Conservation (phyloP, 2,113 vertebrate genomes). For the Leptobrachium ailaonicum region DNA sequence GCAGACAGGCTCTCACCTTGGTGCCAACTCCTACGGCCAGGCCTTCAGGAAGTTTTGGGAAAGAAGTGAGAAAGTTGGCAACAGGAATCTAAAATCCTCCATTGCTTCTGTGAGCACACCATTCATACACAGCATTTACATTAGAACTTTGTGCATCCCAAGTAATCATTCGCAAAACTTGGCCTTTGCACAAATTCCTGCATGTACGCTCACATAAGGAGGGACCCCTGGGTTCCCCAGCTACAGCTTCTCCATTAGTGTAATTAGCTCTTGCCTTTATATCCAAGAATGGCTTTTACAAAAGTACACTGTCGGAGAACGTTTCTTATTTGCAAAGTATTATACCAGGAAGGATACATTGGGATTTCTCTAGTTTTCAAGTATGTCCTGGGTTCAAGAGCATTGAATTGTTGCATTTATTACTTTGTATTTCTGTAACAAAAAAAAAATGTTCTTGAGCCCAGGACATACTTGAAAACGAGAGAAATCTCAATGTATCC, state of each 20-base stretch:
- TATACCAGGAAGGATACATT: too few species aligned
- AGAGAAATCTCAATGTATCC: too few species aligned
- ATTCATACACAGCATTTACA: conserved; percentile 12
- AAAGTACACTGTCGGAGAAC: too few species aligned
- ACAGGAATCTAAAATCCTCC: not conserved
- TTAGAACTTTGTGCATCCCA: not conserved
- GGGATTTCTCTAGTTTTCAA: too few species aligned
- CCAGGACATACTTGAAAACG: too few species aligned
- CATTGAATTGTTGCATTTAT: too few species aligned
- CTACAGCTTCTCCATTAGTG: not conserved
- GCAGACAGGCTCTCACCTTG: conserved; percentile 18
- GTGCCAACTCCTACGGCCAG: not conserved
- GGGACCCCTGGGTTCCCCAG: not conserved
- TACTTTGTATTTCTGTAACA: too few species aligned
- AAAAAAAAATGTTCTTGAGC: too few species aligned
- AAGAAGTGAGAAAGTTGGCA: conserved; percentile 29
- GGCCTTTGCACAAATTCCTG: not conserved
- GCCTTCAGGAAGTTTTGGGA: conserved; percentile 21
- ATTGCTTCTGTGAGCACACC: conserved; percentile 2
- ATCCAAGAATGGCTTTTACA: too few species aligned
- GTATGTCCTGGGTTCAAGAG: too few species aligned
- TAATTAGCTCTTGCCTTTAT: not conserved
- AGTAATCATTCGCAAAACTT: not conserved
- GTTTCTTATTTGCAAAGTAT: too few species aligned
- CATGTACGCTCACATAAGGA: not conserved